Conservation (phyloP, 2,888 invertebrate genomes). For the Ischnus inquisitorius region DNA sequence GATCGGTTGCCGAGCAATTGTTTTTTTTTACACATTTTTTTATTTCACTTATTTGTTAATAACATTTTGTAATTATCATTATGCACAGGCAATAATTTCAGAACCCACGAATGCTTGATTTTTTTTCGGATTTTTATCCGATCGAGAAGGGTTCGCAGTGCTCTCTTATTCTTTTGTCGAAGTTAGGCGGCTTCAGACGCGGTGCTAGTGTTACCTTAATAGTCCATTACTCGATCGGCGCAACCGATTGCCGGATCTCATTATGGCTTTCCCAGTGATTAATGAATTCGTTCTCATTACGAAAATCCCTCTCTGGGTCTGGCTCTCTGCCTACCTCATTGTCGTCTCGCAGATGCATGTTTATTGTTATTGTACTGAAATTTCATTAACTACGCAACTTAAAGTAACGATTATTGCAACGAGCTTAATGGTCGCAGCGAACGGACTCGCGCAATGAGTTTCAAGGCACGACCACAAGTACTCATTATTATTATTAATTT, state of each 20-base stretch:
- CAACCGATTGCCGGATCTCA: not conserved
- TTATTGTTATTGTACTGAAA: not conserved
- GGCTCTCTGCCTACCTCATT: not conserved
- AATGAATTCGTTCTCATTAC: not conserved
- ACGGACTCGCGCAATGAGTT: conserved; percentile 28
- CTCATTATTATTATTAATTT: conserved; percentile 1
- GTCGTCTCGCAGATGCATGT: not conserved
- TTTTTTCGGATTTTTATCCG: too few relatives aligned
- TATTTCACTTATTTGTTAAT: too few relatives aligned
- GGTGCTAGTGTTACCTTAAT: too few relatives aligned
- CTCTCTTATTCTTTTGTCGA: too few relatives aligned
- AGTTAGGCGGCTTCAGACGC: too few relatives aligned
- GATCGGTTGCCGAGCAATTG: too few relatives aligned
- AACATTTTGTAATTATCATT: too few relatives aligned
- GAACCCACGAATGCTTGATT: too few relatives aligned
- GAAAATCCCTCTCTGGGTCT: not conserved
- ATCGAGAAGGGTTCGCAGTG: too few relatives aligned
- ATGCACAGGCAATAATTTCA: too few relatives aligned
- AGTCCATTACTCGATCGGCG: not conserved
- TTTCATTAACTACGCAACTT: conserved; percentile 31
- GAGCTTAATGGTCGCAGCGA: conserved; percentile 35
- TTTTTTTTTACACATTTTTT: too few relatives aligned
- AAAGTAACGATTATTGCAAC: conserved; percentile 6
- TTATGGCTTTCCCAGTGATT: not conserved
- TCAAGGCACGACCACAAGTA: not conserved